Evolutionary conservation across 2,888 invertebrate genomes (phyloP), one percentile per base, ranked within the genome.

Genomic region (Germaria angustata): DNA sequence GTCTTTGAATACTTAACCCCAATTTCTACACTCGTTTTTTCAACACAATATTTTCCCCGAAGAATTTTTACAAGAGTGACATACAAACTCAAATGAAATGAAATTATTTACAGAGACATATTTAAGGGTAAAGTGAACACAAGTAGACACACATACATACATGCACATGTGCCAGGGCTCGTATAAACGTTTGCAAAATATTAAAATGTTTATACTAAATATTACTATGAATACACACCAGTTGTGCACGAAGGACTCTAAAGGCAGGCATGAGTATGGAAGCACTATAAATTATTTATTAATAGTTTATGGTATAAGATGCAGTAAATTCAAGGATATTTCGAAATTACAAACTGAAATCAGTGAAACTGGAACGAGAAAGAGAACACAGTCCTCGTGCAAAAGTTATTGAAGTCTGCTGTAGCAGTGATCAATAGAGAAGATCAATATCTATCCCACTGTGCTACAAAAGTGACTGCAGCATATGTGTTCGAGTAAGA

Each of bases 1-100:
- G 53, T 61, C 32, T 51, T 41, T 63, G 22, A 32, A 57, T 65
- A 55, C 44, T 75, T 65, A 75, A 75, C 65, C 75, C 55, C 75
- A 75, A 65, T 75, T 75, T 75, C 34, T 32, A 41, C 39, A 72
- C 17, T 72, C 49, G 55, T 55, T 46, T 55, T 75, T 17, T 46
- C 46, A 55, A 55, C 65, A 65, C n/a, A 65, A 57, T 36, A 65
- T 75, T 65, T 57, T 17, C 2, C 9, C 11, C n/a, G 4, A 49
- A 36, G 17, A 34, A 63, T 32, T 2, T 51, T 41, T 41, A 24
- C 1, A 34, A 0, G 13, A n/a, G n/a, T n/a, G 2, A 8, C 22
- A 17, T n/a, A 17, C 13, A 24, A 24, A 11, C 11, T 51, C 22
- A 53, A 2, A 7, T 24, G 44, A 28, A 44, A 34, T 11, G 41